phyloP scores from a whole-genome alignment of 2,797 vertebrate species.

The Epinephelus malabaricus region DNA sequence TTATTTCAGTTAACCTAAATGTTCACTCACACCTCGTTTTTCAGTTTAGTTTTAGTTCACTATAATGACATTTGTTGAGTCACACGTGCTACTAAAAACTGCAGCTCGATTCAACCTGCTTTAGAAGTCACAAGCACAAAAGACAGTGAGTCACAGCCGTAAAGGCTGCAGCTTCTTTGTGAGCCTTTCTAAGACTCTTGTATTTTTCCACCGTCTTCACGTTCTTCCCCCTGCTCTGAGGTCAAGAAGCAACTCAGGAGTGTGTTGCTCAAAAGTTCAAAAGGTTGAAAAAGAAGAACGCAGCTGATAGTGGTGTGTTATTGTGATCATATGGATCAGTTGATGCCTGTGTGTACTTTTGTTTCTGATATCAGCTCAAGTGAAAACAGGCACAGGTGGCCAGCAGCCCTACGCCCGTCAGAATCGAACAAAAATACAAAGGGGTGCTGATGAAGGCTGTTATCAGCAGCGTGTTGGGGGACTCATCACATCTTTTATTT shows the following conservation, averaged over 20 bases:
- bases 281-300: background rate
- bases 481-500: background rate
- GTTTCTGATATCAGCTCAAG: background rate
- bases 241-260: background rate
- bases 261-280: background rate
- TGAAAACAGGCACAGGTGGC: background rate
- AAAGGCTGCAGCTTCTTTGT: background rate
- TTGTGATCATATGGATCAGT: background rate
- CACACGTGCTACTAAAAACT: background rate
- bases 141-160: too few relatives aligned
- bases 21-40: too few relatives aligned
- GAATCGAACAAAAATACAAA: background rate
- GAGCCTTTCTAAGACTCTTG: background rate
- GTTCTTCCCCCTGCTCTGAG: background rate
- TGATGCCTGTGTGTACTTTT: background rate
- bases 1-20: too few relatives aligned
- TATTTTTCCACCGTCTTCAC: background rate
- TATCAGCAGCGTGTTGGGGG: background rate
- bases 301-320: background rate
- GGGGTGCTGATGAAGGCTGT: background rate
- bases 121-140: background rate
- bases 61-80: too few relatives aligned
- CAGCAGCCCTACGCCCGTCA: background rate
- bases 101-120: background rate
- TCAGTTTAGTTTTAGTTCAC: too few relatives aligned